Base-by-base conservation (phyloP, 2,797 vertebrate species). In the Chlorospingus semifuscus region DNA sequence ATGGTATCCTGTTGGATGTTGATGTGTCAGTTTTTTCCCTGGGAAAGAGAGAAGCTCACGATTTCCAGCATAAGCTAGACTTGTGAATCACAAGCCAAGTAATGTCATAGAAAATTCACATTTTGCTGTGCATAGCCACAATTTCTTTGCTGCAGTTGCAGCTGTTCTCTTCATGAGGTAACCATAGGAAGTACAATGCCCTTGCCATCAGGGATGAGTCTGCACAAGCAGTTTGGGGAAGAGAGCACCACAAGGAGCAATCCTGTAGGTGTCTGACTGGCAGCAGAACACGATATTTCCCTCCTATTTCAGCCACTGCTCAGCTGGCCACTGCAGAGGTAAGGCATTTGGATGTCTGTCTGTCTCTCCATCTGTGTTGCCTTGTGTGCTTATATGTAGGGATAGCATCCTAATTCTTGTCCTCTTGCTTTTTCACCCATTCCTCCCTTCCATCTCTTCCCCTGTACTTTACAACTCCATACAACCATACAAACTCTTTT, bases 221-320 rank as follows among this genome's bases (percentile, higher is more conserved):
- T n/a, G 22, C 30, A 74, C 6, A 49, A 30, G 12, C 14, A 26
- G 9, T 70, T 3, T 75, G 24, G 15, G 60, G 34, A 71, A 22
- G 22, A 64, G 22, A 68, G 11, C 26, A 55, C 8, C 12, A 52
- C 0, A 0, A 83, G 36, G 22, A 64, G 4, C 0, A 2, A 23
- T 71, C 42, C 27, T 61, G 27, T 32, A 70, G 17, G 49, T 87
- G 26, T 78, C n/a, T 37, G 29, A 11, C 12, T 69, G 44, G 29
- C 34, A 76, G 56, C 20, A 92, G 15, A 37, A 55, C 27, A 27
- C 1, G 49, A 13, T 10, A 52, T 46, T 39, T 79, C 32, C 34
- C 32, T 60, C 23, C 47, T 50, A 30, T 65, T 89, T 82, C 55
- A 63, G 39, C 13, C 12, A 9, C 34, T 82, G 12, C 36, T 72